These are phyloP conservation scores for Holothuria scabra DNA, from an alignment of 53 echinoderm and acorn worm genomes.

Conservation along the genomic window DNA sequence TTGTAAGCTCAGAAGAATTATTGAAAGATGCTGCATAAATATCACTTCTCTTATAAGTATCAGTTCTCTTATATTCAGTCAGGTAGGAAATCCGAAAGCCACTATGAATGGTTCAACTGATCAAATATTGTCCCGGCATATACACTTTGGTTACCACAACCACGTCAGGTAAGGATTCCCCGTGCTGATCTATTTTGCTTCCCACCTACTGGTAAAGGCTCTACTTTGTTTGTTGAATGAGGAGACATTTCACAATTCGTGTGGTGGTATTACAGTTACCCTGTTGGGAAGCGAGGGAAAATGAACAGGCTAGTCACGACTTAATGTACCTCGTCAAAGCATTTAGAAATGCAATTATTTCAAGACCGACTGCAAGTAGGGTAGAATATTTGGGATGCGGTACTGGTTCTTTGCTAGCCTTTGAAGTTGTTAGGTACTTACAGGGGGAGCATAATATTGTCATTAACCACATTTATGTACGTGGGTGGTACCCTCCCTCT, in stretches of 20 bases:
- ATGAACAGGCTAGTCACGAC: conserved; percentile 48
- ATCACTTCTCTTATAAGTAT: too few relatives aligned
- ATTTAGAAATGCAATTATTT: conserved; percentile 26
- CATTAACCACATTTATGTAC: conserved; percentile 52
- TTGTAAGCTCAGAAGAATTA: conserved; percentile 56
- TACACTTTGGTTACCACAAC: conserved; percentile 10
- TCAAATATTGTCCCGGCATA: too few relatives aligned
- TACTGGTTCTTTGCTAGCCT: conserved; percentile 63
- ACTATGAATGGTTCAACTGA: too few relatives aligned
- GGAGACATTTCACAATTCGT: conserved; percentile 42
- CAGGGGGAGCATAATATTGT: conserved; percentile 3
- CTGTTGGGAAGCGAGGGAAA: conserved; percentile 74
- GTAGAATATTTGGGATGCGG: conserved; percentile 68
- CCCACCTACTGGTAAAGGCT: conserved; percentile 75
- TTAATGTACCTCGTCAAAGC: conserved; percentile 28
- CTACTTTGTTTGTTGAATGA: conserved; percentile 57
- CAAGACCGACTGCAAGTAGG: conserved; percentile 2
- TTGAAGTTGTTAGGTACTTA: conserved; percentile 64
- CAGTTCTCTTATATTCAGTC: conserved; percentile 12
- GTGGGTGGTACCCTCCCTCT: conserved; percentile 73
- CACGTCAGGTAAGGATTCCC: conserved; percentile 12
- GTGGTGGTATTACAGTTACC: conserved; percentile 65
- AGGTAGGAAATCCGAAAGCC: too few relatives aligned
- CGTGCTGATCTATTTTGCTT: conserved; percentile 63
- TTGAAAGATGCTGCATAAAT: conserved; percentile 62